Conservation (phyloP, 2,888 invertebrate species). For the Cephus pulcher region DNA sequence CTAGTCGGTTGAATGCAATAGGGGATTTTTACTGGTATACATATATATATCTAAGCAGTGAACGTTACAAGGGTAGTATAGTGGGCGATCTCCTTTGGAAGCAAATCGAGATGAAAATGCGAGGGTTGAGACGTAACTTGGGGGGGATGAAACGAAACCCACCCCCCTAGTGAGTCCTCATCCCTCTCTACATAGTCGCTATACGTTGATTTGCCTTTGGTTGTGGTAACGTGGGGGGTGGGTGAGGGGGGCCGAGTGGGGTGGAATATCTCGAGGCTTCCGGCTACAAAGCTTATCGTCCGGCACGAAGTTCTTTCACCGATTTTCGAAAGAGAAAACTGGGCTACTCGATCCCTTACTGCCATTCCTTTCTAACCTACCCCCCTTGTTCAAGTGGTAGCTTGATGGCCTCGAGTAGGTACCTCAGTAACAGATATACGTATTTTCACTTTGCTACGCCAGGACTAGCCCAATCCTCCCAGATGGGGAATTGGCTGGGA, state of each 20-base stretch:
- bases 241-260: background rate
- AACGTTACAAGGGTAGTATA: constrained; percentile 17
- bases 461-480: too few species aligned
- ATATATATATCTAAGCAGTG: background rate
- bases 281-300: constrained; percentile 37
- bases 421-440: too few species aligned
- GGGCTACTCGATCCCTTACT: constrained; percentile 19
- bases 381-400: too few species aligned
- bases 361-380: too few species aligned
- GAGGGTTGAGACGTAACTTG: constrained; percentile 9
- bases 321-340: constrained; percentile 36
- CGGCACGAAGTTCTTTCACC: constrained; percentile 18
- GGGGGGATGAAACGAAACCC: constrained; percentile 14
- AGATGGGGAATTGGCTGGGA: constrained; percentile 5
- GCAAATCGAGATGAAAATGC: constrained; percentile 44
- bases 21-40: too few species aligned
- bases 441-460: too few species aligned
- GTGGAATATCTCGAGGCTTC: constrained; percentile 43
- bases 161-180: background rate
- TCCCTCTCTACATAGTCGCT: background rate
- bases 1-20: too few species aligned
- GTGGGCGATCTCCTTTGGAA: constrained; percentile 35
- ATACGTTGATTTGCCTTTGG: background rate
- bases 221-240: background rate
- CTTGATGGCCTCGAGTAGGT: too few species aligned